A percentile compares a stretch with the other conserved stretches of the same genome.
Evolutionary conservation across 1,140 invertebrate genomes (phyloP).

Genomic region (Contarinia nasturtii): DNA sequence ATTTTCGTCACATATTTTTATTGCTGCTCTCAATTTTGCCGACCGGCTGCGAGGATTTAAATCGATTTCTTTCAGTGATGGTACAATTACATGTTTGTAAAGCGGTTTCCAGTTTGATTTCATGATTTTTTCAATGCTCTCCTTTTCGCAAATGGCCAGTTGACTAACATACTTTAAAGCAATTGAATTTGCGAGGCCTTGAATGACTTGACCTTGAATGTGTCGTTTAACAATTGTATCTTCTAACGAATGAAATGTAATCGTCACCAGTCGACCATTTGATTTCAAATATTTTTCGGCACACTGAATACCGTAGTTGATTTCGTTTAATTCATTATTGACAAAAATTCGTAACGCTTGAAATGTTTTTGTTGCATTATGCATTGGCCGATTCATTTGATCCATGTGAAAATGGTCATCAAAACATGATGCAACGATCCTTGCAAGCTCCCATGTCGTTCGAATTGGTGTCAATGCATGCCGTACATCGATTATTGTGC

Average conservation of each 20-base stretch:
- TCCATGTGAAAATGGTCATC: constrained; percentile 38
- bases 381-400: constrained; percentile 51
- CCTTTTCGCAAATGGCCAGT: constrained; percentile 28
- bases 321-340: constrained; percentile 92
- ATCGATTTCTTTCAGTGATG: constrained; percentile 50
- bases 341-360: constrained; percentile 90
- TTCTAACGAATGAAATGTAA: constrained; percentile 87
- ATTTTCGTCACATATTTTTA: constrained; percentile 44
- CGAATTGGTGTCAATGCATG: constrained; percentile 59
- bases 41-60: constrained; percentile 69
- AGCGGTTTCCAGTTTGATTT: constrained; percentile 53
- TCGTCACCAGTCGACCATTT: constrained; percentile 55
- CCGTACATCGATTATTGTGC: constrained; percentile 72
- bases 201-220: constrained; percentile 52
- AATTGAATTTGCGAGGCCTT: constrained; percentile 40
- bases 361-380: constrained; percentile 82
- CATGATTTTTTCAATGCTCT: constrained; percentile 37
- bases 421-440: constrained; percentile 51
- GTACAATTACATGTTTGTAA: constrained; percentile 61
- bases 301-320: constrained; percentile 72
- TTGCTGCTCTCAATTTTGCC: constrained; percentile 68
- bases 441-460: constrained; percentile 67
- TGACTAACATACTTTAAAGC: constrained; percentile 44
- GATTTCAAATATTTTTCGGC: constrained; percentile 58
- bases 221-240: constrained; percentile 90